Evolutionary conservation across 23 tunicate species (phyloP).

Genomic region (Styela plicata): DNA sequence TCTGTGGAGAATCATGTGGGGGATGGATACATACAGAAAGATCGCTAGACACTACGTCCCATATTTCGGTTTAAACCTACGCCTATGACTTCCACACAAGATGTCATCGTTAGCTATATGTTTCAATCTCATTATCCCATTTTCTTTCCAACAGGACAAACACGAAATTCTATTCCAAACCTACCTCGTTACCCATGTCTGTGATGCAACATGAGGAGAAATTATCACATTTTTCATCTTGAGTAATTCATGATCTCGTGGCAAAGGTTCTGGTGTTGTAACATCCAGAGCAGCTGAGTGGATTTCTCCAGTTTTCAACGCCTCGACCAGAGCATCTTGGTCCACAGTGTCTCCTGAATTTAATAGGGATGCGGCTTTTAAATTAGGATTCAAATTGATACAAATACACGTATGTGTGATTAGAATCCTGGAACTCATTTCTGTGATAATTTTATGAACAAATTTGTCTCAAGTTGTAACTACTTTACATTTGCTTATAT

Average conservation of each 20-base stretch:
- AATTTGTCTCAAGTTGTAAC: too few relatives aligned
- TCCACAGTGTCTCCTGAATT: constrained; percentile 76
- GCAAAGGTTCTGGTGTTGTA: constrained; percentile 83
- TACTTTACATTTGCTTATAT: too few relatives aligned
- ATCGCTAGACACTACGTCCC: too few relatives aligned
- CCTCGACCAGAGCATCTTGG: constrained; percentile 60
- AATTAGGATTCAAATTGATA: neutral
- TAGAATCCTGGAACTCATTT: neutral
- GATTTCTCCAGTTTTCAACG: constrained; percentile 43
- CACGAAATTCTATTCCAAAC: neutral
- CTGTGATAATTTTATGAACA: neutral
- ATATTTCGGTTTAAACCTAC: too few relatives aligned
- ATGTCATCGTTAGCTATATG: too few relatives aligned
- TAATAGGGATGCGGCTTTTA: neutral
- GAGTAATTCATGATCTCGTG: constrained; percentile 63
- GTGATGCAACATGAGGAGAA: constrained; percentile 64
- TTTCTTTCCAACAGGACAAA: too few relatives aligned
- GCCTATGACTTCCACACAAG: too few relatives aligned
- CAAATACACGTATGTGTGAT: neutral
- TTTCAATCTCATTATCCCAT: too few relatives aligned
- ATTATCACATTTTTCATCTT: constrained; percentile 54
- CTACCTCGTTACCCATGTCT: constrained; percentile 16
- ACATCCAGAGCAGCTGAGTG: constrained; percentile 80
- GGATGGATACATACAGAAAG: too few relatives aligned
- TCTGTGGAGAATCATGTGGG: too few relatives aligned